phyloP scores from a whole-genome alignment of 2,797 vertebrate species.

The Tangara arthus region DNA sequence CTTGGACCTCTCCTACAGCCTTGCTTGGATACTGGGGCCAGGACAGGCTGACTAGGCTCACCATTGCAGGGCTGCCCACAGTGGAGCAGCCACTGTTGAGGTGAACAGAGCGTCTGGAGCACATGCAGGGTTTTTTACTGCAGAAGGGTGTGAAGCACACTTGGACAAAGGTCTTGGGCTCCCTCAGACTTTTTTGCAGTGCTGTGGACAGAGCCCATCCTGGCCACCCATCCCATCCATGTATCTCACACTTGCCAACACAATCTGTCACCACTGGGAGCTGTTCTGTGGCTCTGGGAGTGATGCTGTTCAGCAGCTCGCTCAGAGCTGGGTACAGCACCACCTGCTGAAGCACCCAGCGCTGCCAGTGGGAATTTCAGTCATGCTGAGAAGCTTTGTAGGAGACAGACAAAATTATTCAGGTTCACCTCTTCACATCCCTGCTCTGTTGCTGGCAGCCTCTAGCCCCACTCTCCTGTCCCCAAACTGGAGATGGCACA shows the following conservation, averaged over 20 bases:
- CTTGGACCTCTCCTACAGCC: not conserved
- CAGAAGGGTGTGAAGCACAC: not conserved
- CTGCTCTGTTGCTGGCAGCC: not conserved
- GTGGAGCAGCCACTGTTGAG: rapidly evolving
- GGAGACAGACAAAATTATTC: not conserved
- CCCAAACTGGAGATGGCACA: not conserved
- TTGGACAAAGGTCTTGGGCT: not conserved
- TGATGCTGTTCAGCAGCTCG: not conserved
- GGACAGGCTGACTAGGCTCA: not conserved
- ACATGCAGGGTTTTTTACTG: rapidly evolving
- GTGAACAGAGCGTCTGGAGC: rapidly evolving
- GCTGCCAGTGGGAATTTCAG: rapidly evolving
- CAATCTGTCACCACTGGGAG: rapidly evolving
- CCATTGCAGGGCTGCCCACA: rapidly evolving
- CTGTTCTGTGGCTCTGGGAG: not conserved
- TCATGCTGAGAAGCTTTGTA: not conserved
- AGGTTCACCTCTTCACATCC: not conserved
- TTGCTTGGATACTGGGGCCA: not conserved
- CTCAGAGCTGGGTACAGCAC: rapidly evolving
- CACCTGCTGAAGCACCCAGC: rapidly evolving
- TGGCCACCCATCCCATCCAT: not conserved
- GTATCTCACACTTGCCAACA: rapidly evolving
- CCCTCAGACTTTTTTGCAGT: not conserved
- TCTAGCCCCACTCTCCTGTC: not conserved
- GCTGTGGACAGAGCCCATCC: not conserved